phyloP scores from a whole-genome alignment of 2,113 vertebrate species.

The Cyanoderma ruficeps region DNA sequence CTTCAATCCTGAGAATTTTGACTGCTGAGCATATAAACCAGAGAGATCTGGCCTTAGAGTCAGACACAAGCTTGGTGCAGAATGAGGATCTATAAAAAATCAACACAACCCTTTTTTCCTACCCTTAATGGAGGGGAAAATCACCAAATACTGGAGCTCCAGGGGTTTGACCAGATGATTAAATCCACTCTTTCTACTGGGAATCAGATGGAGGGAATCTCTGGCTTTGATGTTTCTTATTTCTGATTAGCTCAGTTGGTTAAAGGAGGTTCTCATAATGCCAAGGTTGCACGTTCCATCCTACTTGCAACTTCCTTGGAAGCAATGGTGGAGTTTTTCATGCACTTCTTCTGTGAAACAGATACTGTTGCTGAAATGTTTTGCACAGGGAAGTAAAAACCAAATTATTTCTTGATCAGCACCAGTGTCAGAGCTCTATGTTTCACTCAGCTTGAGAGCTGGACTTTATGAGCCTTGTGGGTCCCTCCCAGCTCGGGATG shows the following conservation, averaged over 20 bases:
- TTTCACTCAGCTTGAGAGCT: background rate
- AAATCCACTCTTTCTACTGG: background rate
- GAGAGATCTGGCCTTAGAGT: background rate
- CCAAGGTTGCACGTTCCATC: accelerated
- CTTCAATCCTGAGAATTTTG: background rate
- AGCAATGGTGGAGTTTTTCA: too few relatives aligned
- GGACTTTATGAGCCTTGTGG: background rate
- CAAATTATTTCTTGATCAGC: too few relatives aligned
- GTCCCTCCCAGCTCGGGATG: background rate
- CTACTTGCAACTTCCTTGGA: too few relatives aligned
- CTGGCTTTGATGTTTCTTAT: background rate
- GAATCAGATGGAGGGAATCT: background rate
- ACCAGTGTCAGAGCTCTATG: too few relatives aligned
- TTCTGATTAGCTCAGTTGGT: background rate
- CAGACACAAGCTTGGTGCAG: background rate
- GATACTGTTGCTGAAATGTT: too few relatives aligned
- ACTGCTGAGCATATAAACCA: background rate
- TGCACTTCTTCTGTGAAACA: too few relatives aligned
- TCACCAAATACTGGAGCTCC: background rate
- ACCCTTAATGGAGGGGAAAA: background rate
- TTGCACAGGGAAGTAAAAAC: too few relatives aligned
- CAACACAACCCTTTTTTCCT: background rate
- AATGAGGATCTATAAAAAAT: background rate
- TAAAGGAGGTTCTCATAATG: background rate
- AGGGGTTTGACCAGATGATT: background rate